Base-by-base conservation (phyloP, 2,888 invertebrate genomes). In the Vanessa cardui region DNA sequence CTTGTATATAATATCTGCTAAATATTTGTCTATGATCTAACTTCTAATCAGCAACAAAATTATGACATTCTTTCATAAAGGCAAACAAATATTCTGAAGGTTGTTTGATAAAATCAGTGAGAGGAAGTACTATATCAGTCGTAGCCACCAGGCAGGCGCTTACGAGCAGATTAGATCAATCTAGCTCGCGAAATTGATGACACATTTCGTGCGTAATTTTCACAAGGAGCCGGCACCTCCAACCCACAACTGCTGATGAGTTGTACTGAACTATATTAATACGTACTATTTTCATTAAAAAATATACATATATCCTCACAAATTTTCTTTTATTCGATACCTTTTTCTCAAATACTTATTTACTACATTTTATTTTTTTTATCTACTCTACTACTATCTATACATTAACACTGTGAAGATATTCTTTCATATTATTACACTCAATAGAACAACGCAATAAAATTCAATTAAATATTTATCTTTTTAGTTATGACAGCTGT, bases 181-280 rank as follows among this genome's bases (percentile, higher is more conserved):
- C 68, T 75, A 77, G 71, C 71, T 72, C 71, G 82, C 77, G 77
- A 82, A 83, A 85, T 86, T 84, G 86, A 87, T 88, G 89, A 89
- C 88, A 88, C 89, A 89, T 80, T 75, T 77, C 67, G 75, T 72
- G 77, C 76, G 82, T 86, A 84, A 85, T 82, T 81, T 77, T 76
- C 70, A 75, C 77, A 73, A 77, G 76, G 69, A 77, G 66, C 74
- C 76, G 72, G 76, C 80, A 81, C 80, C 81, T 82, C 74, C 77
- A 87, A 88, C 88, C 82, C 83, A 69, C 59, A 16, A 50, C 71
- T 70, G 73, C 74, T 21, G 52, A 31, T 26, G 26, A 2, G 2
- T 31, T 1, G 3, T 6, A 16, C 15, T n/a, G n/a, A n/a, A 54
- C 16, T 54, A n/a, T 54, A 26, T 54, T 31, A 8, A 7, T 31